Evolutionary conservation across 35 echinoderm and acorn worm species (phyloP).

Genomic region (Patiria miniata): DNA sequence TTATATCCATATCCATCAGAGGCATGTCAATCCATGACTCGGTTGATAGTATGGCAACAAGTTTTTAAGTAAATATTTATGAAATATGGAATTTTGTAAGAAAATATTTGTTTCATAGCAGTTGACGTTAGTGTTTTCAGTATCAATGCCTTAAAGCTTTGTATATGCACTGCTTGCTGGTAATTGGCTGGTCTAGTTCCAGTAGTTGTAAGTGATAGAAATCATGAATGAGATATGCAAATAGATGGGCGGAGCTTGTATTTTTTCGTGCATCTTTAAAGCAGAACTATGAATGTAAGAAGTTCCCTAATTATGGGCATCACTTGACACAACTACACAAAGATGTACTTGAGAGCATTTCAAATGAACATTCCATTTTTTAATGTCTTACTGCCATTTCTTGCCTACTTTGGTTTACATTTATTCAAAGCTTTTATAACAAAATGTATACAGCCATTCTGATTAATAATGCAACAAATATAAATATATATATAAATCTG

Average conservation of each 20-base stretch:
- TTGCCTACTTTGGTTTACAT: no score
- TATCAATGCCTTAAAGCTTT: background rate
- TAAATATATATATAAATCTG: no score
- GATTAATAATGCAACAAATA: no score
- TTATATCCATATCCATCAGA: no score
- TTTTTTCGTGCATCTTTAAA: background rate
- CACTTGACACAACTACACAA: no score
- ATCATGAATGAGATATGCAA: constrained; percentile 5
- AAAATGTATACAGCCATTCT: no score
- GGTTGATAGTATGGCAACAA: background rate
- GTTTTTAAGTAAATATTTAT: constrained; percentile 24
- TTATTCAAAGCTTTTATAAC: no score
- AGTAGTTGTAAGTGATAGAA: background rate
- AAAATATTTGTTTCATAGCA: background rate
- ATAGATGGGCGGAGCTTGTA: background rate
- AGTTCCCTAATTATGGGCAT: no score
- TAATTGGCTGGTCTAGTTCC: constrained; percentile 16
- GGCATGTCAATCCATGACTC: background rate
- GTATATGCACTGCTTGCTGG: background rate
- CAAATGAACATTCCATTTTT: no score
- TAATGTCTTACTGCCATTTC: no score
- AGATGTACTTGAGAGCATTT: no score
- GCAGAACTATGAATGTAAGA: no score
- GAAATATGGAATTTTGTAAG: constrained; percentile 13
- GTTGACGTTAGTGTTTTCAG: background rate